phyloP scores from a whole-genome alignment of 2,113 vertebrate genomes.

The Lipotes vexillifer region DNA sequence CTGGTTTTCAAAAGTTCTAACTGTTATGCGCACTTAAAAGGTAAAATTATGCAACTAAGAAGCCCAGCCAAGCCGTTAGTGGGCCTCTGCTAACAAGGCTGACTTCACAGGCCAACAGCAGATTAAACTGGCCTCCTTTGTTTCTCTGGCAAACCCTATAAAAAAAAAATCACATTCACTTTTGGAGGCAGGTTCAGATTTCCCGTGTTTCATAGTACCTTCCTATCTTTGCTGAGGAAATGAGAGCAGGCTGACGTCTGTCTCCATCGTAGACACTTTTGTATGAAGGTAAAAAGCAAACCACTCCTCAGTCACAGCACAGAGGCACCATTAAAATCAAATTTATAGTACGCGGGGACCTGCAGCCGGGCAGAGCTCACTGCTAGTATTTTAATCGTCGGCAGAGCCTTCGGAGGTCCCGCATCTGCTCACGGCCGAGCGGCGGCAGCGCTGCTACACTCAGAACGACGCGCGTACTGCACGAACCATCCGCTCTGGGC shows the following conservation, averaged over 20 bases:
- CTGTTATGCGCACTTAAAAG: background rate
- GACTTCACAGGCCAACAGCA: conserved; percentile 13
- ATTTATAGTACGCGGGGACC: conserved; percentile 86
- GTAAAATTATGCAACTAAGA: background rate
- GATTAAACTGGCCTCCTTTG: background rate
- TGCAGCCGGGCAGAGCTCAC: conserved; percentile 86
- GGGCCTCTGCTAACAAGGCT: background rate
- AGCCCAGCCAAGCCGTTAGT: background rate
- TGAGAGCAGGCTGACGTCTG: conserved; percentile 74
- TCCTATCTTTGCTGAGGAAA: conserved; percentile 75
- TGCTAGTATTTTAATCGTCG: conserved; percentile 88
- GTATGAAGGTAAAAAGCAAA: conserved; percentile 79
- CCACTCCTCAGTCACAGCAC: conserved; percentile 78
- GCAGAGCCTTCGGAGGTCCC: conserved; percentile 82
- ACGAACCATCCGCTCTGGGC: conserved; percentile 54
- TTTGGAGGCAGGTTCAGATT: conserved; percentile 58
- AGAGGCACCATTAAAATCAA: conserved; percentile 85
- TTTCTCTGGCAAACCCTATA: conserved; percentile 61
- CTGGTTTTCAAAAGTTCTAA: conserved; percentile 22
- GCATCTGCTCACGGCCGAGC: conserved; percentile 85
- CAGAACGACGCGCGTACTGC: conserved; percentile 77
- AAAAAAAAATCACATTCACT: conserved; percentile 39
- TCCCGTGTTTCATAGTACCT: conserved; percentile 60
- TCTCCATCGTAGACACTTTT: conserved; percentile 80
- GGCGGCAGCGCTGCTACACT: conserved; percentile 82